Evolutionary conservation across 2,888 invertebrate genomes (phyloP).

Genomic region (Apodemia zela): DNA sequence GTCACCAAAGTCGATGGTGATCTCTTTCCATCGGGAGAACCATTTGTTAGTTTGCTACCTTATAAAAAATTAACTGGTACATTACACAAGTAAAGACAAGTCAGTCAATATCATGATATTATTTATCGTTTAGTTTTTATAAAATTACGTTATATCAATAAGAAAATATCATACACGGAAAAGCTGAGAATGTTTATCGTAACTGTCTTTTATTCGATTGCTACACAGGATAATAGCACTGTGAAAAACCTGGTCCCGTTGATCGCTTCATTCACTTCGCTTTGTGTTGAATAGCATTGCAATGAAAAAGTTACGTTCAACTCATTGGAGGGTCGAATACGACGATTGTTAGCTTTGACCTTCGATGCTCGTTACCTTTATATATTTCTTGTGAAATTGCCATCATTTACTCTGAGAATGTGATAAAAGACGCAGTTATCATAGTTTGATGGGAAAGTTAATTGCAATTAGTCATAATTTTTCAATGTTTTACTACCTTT

Average conservation of each 20-base stretch:
- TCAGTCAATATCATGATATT: too few species aligned
- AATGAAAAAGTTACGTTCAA: constrained; percentile 30
- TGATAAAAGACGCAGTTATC: background rate
- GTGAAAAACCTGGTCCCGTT: constrained; percentile 35
- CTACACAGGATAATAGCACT: constrained; percentile 40
- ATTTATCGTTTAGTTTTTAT: too few species aligned
- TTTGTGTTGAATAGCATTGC: constrained; percentile 31
- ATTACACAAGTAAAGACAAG: too few species aligned
- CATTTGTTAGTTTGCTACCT: too few species aligned
- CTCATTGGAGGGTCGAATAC: constrained; percentile 24
- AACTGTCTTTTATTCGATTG: constrained; percentile 53
- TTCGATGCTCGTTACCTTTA: constrained; percentile 23
- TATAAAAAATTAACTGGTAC: too few species aligned
- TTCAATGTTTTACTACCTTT: too few species aligned
- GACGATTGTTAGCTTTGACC: constrained; percentile 29
- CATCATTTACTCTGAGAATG: background rate
- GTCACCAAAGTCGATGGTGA: too few species aligned
- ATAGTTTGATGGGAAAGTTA: background rate
- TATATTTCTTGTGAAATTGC: constrained; percentile 19
- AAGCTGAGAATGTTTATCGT: background rate
- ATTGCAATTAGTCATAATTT: background rate
- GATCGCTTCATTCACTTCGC: constrained; percentile 36
- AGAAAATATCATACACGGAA: background rate
- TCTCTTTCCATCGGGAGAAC: too few species aligned
- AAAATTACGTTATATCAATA: too few species aligned